Conservation (phyloP, 1,140 invertebrate genomes). For the Drosophila sp. region DNA sequence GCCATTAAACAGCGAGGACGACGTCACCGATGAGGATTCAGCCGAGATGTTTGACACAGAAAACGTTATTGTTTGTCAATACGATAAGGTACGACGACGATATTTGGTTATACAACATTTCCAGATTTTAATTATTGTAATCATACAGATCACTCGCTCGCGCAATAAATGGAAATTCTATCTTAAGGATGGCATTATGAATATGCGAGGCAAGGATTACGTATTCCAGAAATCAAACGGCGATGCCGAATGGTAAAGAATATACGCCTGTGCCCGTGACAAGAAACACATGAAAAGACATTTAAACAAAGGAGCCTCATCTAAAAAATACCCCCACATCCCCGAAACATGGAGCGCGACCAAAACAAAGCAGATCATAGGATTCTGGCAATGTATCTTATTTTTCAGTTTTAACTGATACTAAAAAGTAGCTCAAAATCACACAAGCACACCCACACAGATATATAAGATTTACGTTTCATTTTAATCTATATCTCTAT, state of each 20-base stretch:
- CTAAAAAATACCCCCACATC: constrained; percentile 36
- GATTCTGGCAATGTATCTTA: constrained; percentile 49
- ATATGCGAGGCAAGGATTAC: constrained; percentile 98
- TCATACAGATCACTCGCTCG: constrained; percentile 93
- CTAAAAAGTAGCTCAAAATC: constrained; percentile 39
- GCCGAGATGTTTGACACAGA: constrained; percentile 98
- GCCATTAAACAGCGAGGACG: constrained; percentile 97
- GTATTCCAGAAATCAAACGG: constrained; percentile 99
- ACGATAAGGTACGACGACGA: constrained; percentile 92
- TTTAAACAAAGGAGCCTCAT: constrained; percentile 69
- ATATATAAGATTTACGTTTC: constrained; percentile 42
- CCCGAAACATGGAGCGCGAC: constrained; percentile 30
- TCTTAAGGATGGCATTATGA: constrained; percentile 99
- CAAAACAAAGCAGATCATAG: constrained; percentile 42
- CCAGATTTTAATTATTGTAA: not conserved
- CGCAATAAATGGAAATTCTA: constrained; percentile 99
- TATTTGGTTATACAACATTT: not conserved
- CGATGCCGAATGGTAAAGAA: constrained; percentile 97
- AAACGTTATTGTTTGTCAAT: constrained; percentile 99
- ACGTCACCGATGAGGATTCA: constrained; percentile 98
- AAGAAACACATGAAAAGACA: constrained; percentile 49
- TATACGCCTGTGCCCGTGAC: constrained; percentile 14
- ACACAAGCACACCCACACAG: constrained; percentile 8
- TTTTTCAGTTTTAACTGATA: constrained; percentile 50
- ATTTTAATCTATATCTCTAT: constrained; percentile 46